A percentile compares a stretch with the other conserved stretches of the same genome.
These are phyloP conservation scores for Habropoda laboriosa DNA, from an alignment of 1,140 invertebrate genomes.

Conservation along the genomic window DNA sequence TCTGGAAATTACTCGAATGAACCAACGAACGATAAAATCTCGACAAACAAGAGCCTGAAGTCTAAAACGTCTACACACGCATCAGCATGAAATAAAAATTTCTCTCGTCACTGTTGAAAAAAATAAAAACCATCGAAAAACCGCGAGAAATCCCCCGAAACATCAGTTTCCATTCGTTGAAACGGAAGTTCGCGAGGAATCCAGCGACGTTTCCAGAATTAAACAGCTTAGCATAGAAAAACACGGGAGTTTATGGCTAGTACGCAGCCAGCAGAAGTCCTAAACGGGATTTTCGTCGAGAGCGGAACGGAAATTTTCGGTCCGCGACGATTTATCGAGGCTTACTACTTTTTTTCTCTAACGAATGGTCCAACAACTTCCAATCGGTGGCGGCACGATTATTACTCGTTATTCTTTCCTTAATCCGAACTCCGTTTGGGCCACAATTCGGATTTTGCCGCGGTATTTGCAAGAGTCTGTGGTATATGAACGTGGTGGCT, in stretches of 20 bases:
- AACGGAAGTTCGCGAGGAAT: not conserved
- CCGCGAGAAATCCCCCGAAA: no score
- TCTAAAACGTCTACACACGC: no score
- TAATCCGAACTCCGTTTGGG: slow-evolving; percentile 44
- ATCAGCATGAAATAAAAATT: no score
- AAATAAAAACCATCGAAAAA: not conserved
- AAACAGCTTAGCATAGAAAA: not conserved
- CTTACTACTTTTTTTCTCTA: slow-evolving; percentile 46
- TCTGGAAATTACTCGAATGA: no score
- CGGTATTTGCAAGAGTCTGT: slow-evolving; percentile 42
- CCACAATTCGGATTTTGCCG: slow-evolving; percentile 41
- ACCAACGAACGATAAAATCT: no score
- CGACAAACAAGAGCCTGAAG: no score
- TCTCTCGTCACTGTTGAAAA: no score
- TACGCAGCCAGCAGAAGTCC: not conserved
- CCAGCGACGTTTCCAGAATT: not conserved
- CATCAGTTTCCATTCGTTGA: slow-evolving; percentile 3
- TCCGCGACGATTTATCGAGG: slow-evolving; percentile 45
- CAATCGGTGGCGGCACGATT: slow-evolving; percentile 52
- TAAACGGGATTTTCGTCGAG: not conserved
- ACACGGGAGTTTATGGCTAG: not conserved
- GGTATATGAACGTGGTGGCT: slow-evolving; percentile 23
- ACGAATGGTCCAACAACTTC: slow-evolving; percentile 56
- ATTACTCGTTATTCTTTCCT: slow-evolving; percentile 60
- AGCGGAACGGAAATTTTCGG: slow-evolving; percentile 35